Evolutionary conservation across 2,797 vertebrate species (phyloP), one percentile per base, ranked within the genome.

Genomic region (Acrossocheilus wenchowensis): DNA sequence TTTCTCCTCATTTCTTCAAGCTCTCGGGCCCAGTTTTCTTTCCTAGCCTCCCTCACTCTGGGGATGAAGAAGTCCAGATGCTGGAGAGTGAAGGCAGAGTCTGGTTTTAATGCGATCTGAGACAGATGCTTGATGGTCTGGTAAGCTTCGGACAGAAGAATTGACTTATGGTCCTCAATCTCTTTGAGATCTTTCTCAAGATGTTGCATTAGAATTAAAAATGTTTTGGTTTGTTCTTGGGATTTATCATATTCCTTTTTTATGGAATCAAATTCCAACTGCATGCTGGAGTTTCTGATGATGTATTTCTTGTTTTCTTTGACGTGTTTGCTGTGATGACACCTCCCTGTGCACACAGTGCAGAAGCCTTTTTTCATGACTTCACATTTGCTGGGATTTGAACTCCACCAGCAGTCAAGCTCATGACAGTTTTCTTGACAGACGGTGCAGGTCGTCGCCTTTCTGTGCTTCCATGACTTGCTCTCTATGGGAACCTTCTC

Each of bases 51-150:
- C 3, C 43, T 74, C 72, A 19, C n/a, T 74, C 43, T 74, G 72
- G 72, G 73, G 26, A 75, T 75, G 73, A 75, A 75, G 26, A 52
- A 75, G 26, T 75, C 73, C 0, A 75, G 73, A 52, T 52, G 73
- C 26, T 75, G 73, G 52, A 75, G 73, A 34, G 73, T 75, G 45
- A 77, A 77, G 48, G 74, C 48, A 6, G 74, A 77, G 30, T 77
- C 50, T 54, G 50, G 74, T 50, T 77, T 77, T 23, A 77, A 54
- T 36, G 74, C 74, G 0, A 54, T 77, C 74, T 23, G 19, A 77
- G 50, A 54, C 30, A 77, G 74, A 57, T 78, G 0, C 19, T 39
- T 57, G 74, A 78, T 78, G 30, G 0, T 57, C 2, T 39, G 0
- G 50, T 78, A 78, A 2, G 50, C 50, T 0, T 57, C 0, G 0